Base-by-base conservation (phyloP, 2,888 invertebrate genomes). In the Falcaria lacertinaria region DNA sequence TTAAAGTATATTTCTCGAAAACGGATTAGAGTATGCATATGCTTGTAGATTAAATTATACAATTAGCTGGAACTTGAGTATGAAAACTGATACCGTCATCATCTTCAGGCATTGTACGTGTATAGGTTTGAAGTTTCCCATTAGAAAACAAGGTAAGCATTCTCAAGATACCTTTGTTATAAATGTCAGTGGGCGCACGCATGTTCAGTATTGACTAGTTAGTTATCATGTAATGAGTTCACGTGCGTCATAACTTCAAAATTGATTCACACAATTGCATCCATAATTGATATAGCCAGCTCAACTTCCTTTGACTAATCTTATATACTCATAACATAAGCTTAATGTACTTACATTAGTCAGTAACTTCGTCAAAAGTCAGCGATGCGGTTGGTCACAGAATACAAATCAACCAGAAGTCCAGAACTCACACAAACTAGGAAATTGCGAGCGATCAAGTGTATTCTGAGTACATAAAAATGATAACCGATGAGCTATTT, bases 371-470 rank as follows among this genome's bases (percentile, higher is more conserved):
- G n/a, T n/a, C n/a, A n/a, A n/a, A n/a, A n/a, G 54, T 52, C 58
- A 60, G 53, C 64, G 51, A 50, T 48, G 46, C 57, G 60, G 55
- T 60, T 59, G 54, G 58, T 47, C 60, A 53, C 61, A 50, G 85
- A 79, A 87, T 85, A 83, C 80, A 76, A 85, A 87, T 87, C 80
- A 85, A 74, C 82, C 84, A 79, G 76, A 80, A 81, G n/a, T n/a
- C n/a, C n/a, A n/a, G n/a, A n/a, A n/a, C 77, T 74, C 76, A 74
- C 72, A 74, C 71, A 63, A 77, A 77, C 70, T 69, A 81, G 81
- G 80, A 85, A 85, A 86, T 86, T 83, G 82, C 81, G 28, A 11
- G 64, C 65, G 55, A 62, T 74, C 76, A 63, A 52, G 60, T 45
- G 64, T 65, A 74, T 69, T 67, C 40, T 46, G 42, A 44, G 46